These are phyloP conservation scores for Corythornis cristatus DNA, from an alignment of 2,113 vertebrate genomes.

Conservation along the genomic window DNA sequence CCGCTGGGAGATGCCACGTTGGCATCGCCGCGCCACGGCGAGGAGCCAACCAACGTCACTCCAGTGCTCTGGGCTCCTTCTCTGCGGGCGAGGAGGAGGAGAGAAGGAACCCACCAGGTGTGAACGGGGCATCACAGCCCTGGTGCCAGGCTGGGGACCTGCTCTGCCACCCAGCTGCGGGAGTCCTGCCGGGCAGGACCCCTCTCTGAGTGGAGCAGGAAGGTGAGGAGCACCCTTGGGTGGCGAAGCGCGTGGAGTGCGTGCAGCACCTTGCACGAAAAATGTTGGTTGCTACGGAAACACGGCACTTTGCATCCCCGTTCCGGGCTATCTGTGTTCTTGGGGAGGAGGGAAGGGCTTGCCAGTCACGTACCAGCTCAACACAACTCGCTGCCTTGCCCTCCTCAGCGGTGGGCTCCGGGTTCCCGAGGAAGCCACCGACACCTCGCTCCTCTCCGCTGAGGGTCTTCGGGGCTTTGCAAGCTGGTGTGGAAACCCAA, in stretches of 20 bases:
- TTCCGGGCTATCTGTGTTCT: slow-evolving; percentile 48
- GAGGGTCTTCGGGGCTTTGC: neutral
- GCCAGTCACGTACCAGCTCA: slow-evolving; percentile 44
- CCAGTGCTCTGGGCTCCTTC: neutral
- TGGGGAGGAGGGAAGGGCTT: slow-evolving; percentile 59
- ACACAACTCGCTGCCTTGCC: neutral
- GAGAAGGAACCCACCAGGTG: neutral
- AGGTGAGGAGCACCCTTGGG: slow-evolving; percentile 59
- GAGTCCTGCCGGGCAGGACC: neutral
- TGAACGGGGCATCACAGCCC: neutral
- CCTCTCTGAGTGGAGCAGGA: accelerated
- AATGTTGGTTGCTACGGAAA: slow-evolving; percentile 65
- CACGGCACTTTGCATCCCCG: slow-evolving; percentile 38
- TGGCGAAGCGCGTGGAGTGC: slow-evolving; percentile 17
- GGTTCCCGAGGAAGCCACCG: neutral
- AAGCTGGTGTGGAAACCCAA: neutral
- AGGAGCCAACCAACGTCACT: neutral
- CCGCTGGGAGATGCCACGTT: neutral
- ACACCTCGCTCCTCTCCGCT: neutral
- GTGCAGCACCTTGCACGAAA: slow-evolving; percentile 56
- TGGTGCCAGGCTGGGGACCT: accelerated
- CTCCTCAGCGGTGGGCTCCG: neutral
- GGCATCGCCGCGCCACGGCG: accelerated
- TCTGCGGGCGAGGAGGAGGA: neutral
- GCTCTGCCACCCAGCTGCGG: accelerated